Evolutionary conservation across 2,113 vertebrate genomes (phyloP), one percentile per base, ranked within the genome.

Genomic region (Notechis scutatus): DNA sequence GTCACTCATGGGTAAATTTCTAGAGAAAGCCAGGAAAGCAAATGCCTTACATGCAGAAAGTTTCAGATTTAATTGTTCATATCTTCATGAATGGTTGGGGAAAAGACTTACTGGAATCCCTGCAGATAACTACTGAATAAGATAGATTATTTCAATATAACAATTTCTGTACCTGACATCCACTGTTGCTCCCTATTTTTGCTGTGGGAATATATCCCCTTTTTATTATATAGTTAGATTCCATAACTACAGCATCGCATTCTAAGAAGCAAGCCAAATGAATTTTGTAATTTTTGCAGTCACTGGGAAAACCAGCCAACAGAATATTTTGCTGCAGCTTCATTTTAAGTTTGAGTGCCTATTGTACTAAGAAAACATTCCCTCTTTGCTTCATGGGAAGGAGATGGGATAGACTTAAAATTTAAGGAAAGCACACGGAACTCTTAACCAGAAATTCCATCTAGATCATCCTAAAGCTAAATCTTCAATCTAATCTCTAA

Each of bases 401-500:
- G 61, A n/a, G 24, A 26, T 74, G 61, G 14, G 34, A 55, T 74
- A 55, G 4, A 88, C 89, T 74, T 92, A 87, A 52, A 89, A 10
- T 81, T 81, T 81, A 42, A 81, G 69, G 69, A 20, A 34, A 20
- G n/a, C 1, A 20, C 18, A 8, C 0, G 0, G 24, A 29, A 24
- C 42, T 45, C 39, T 47, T 47, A 86, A 14, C 34, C 69, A 81
- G 52, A 56, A 55, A 23, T 87, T 52, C 12, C 89, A 69, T 81
- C 26, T 45, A 21, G 39, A 90, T n/a, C 23, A 7, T 93, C 56
- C 61, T 61, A 61, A 93, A 93, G 61, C 10, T 50, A 34, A 85
- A 87, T 91, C 64, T 47, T 85, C 52, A 26, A 57, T 87, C 90
- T 92, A 93, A 88, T 52, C 92, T 39, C 15, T 85, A 94, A 47